Conservation (phyloP, 2,113 vertebrate species). For the Cynoglossus semilaevis region DNA sequence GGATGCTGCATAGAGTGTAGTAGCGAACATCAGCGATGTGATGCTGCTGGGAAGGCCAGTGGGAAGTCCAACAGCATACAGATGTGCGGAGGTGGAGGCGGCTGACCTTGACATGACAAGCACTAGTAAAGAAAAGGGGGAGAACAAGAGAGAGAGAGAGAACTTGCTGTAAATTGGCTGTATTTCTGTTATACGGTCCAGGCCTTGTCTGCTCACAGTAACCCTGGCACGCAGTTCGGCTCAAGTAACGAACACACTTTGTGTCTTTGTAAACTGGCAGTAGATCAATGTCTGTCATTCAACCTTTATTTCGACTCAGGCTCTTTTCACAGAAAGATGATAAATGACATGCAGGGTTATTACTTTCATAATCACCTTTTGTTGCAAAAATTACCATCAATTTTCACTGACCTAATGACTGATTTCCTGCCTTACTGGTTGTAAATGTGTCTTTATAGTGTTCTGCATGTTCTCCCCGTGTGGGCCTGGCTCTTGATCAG, state of each 20-base stretch:
- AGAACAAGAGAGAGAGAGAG: background rate
- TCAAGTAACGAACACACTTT: slow-evolving; percentile 1
- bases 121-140: too few species aligned
- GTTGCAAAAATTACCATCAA: too few species aligned
- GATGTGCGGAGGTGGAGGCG: slow-evolving; percentile 11
- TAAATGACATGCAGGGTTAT: background rate
- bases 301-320: background rate
- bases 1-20: slow-evolving; percentile 11
- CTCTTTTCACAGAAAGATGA: background rate
- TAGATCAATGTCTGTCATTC: background rate
- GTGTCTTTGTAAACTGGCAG: slow-evolving; percentile 24
- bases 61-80: slow-evolving; percentile 35
- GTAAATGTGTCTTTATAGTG: too few species aligned
- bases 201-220: slow-evolving; percentile 31
- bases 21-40: slow-evolving; percentile 18
- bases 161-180: slow-evolving; percentile 29
- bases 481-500: too few species aligned
- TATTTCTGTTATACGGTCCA: slow-evolving; percentile 31
- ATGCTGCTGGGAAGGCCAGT: slow-evolving; percentile 11
- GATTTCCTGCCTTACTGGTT: background rate
- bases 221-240: slow-evolving; percentile 2
- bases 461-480: too few species aligned
- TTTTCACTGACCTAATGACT: too few species aligned
- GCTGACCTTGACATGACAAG: slow-evolving; percentile 39
- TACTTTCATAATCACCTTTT: too few species aligned